These are phyloP conservation scores for Heliconius eleuchia DNA, from an alignment of 1,140 invertebrate species.

Conservation along the genomic window DNA sequence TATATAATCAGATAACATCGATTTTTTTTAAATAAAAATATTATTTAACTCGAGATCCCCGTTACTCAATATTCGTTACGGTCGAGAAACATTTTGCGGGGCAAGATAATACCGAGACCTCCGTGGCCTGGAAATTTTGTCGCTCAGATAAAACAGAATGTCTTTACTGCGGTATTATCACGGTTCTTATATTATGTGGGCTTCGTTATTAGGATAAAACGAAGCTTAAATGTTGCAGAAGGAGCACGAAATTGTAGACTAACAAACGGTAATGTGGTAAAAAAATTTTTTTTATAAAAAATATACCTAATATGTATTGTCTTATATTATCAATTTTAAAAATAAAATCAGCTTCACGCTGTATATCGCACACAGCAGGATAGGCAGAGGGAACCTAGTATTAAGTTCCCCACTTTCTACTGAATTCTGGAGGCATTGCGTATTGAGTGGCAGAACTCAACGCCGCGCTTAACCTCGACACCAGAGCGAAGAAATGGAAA, in stretches of 20 bases:
- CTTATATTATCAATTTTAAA: no score
- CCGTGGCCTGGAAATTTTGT: conserved; percentile 37
- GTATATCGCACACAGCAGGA: no score
- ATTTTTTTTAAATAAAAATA: background rate
- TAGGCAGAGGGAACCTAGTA: no score
- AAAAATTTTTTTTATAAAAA: no score
- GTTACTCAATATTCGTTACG: conserved; percentile 18
- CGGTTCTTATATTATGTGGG: conserved; percentile 33
- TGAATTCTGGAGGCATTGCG: no score
- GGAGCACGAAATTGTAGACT: conserved; percentile 2
- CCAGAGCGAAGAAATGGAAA: no score
- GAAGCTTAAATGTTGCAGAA: conserved; percentile 20
- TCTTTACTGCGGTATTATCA: conserved; percentile 35
- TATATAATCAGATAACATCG: background rate
- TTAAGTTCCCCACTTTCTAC: no score
- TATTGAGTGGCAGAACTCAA: no score
- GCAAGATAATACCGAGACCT: conserved; percentile 35
- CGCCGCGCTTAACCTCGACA: no score
- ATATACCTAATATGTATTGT: no score
- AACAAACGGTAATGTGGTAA: background rate
- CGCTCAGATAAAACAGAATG: conserved; percentile 38
- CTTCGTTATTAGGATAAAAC: conserved; percentile 31
- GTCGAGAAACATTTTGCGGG: conserved; percentile 26
- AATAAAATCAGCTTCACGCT: no score
- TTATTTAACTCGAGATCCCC: background rate